Percentiles rank a stretch among this genome's conserved stretches.
Evolutionary conservation across 2,888 invertebrate species (phyloP).

Genomic region (Coremacera marginata): DNA sequence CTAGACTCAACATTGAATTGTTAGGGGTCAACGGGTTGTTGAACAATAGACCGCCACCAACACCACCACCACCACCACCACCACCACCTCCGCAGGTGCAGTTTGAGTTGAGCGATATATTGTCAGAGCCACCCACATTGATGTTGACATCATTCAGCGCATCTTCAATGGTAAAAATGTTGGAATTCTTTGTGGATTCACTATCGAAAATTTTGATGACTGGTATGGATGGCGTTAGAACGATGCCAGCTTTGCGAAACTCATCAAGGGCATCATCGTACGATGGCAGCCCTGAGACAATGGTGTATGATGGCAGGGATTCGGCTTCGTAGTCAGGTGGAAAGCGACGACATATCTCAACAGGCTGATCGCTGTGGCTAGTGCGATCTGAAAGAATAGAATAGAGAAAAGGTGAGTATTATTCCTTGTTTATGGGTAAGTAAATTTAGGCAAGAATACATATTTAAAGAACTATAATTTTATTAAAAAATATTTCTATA

Average conservation of each 20-base stretch:
- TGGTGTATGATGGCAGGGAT: conserved; percentile 75
- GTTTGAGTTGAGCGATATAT: conserved; percentile 57
- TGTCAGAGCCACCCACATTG: conserved; percentile 50
- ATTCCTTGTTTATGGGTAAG: neutral
- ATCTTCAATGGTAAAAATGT: conserved; percentile 45
- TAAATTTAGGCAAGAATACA: too few relatives aligned
- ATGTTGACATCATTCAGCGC: conserved; percentile 43
- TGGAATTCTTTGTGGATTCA: conserved; percentile 47
- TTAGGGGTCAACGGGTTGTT: conserved; percentile 24
- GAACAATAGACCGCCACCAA: neutral
- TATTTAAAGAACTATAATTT: too few relatives aligned
- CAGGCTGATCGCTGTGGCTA: conserved; percentile 58
- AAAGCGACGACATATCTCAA: conserved; percentile 66
- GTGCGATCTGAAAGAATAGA: conserved; percentile 69
- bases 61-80: conserved; percentile 4
- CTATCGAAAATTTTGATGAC: conserved; percentile 66
- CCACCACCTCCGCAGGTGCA: conserved; percentile 59
- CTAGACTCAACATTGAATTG: conserved; percentile 6
- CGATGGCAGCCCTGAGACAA: conserved; percentile 76
- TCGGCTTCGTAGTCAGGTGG: conserved; percentile 70
- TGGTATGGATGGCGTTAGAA: conserved; percentile 63
- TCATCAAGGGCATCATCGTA: conserved; percentile 76
- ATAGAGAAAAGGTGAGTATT: conserved; percentile 25
- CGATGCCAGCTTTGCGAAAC: conserved; percentile 70
- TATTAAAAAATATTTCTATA: too few relatives aligned